phyloP scores from a whole-genome alignment of 1,140 invertebrate genomes.

The Pissodes strobi region DNA sequence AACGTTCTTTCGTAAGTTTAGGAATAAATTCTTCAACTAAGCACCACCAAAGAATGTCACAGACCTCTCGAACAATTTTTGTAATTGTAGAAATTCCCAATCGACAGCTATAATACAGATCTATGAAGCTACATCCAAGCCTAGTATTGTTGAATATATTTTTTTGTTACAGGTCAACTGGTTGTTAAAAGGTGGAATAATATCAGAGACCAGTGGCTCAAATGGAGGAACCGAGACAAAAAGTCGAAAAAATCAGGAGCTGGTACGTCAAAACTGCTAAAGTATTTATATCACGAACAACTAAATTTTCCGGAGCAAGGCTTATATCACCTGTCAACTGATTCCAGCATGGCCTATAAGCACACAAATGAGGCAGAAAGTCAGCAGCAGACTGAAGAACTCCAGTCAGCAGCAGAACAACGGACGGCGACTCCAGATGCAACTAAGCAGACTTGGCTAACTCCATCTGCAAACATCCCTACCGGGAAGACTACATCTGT shows the following conservation, averaged over 20 bases:
- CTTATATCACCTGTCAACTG: conserved; percentile 7
- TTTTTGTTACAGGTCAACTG: conserved; percentile 7
- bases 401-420: conserved; percentile 3
- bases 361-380: conserved; percentile 2
- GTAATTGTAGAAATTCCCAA: conserved; percentile 5
- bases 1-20: conserved; percentile 8
- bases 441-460: not conserved
- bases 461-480: conserved; percentile 3
- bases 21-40: conserved; percentile 7
- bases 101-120: conserved; percentile 8
- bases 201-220: conserved; percentile 18
- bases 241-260: conserved; percentile 1
- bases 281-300: conserved; percentile 15
- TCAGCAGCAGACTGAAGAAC: conserved; percentile 3
- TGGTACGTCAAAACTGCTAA: conserved; percentile 4
- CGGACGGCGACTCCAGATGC: not conserved
- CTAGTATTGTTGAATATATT: conserved; percentile 9
- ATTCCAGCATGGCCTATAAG: conserved; percentile 5
- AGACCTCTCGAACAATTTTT: too few species aligned
- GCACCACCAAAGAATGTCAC: not conserved
- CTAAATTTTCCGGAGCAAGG: conserved; percentile 3
- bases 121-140: conserved; percentile 9
- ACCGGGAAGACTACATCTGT: conserved; percentile 1
- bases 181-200: conserved; percentile 13
- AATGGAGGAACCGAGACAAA: conserved; percentile 9